Evolutionary conservation across 64 coral and sea anemone genomes (phyloP).

Genomic region (Porites australiensis): DNA sequence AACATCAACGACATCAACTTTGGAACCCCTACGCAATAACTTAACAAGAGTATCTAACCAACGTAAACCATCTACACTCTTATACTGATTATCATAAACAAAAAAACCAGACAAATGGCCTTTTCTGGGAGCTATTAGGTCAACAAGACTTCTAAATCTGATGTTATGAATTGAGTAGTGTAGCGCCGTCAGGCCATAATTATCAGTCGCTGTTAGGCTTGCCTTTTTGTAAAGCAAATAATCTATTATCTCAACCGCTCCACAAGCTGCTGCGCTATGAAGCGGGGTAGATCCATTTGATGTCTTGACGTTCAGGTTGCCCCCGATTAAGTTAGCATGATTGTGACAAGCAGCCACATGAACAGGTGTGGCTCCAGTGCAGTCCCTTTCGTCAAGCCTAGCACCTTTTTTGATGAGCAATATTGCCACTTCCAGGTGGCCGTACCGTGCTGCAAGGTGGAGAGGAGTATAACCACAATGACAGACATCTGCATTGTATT

Average conservation of each 20-base stretch:
- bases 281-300: conserved; percentile 39
- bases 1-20: not conserved
- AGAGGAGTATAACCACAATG: conserved; percentile 22
- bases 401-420: not conserved
- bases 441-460: not conserved
- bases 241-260: no score
- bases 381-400: not conserved
- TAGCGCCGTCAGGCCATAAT: no score
- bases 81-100: not conserved
- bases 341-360: conserved; percentile 54
- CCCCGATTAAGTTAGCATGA: not conserved
- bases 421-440: not conserved
- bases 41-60: not conserved
- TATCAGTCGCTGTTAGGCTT: conserved; percentile 5
- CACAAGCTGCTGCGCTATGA: no score
- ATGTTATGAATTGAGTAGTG: no score
- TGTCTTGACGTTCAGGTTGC: conserved; percentile 4
- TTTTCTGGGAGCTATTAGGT: not conserved
- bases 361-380: conserved; percentile 27
- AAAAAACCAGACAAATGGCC: no score
- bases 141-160: no score
- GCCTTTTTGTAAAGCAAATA: not conserved
- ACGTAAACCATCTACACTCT: no score
- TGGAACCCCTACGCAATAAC: not conserved
- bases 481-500: not conserved